Base-by-base conservation (phyloP, 2,113 vertebrate genomes). In the Syngnathoides biaculeatus region DNA sequence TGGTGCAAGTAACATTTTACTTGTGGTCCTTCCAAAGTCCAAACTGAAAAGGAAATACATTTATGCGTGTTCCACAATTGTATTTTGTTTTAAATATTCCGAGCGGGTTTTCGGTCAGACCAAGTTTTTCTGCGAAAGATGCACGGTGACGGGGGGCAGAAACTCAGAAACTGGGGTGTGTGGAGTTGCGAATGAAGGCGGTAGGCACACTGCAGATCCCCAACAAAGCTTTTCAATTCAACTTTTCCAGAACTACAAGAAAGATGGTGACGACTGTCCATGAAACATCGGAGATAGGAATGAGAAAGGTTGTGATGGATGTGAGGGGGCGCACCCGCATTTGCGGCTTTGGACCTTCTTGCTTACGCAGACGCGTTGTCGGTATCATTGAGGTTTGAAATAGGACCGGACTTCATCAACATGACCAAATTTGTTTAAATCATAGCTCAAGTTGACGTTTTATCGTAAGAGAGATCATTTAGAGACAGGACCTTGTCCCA, bases 271-370 rank as follows among this genome's bases (percentile, higher is more conserved):
- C 26, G 67, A 81, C 64, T 68, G 69, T 68, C 43, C 57, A 57
- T 58, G 81, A 82, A 83, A 83, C 72, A 72, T 65, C 79, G 75
- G 63, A 72, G 76, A 74, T 71, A 71, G 43, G 59, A 70, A 67
- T 27, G 68, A 74, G 73, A 84, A 87, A 78, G 85, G 86, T 77
- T 82, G 84, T 78, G 84, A 86, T 79, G 82, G 83, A 90, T 88
- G 79, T 86, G n/a, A n/a, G n/a, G n/a, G 80, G 74, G 73, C 83
- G 79, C 42, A 67, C 69, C 69, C 42, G 57, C 75, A 73, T 64
- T 62, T 26, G 61, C 60, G 69, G 52, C 43, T 77, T 60, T 45
- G 42, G 65, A 76, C 45, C 63, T 75, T 79, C 73, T 68, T 78
- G 70, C 45, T 78, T 67, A 79, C 69, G 67, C 75, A 70, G 60